phyloP scores from a whole-genome alignment of 2,888 invertebrate genomes.

The Matsumyia berberina region DNA sequence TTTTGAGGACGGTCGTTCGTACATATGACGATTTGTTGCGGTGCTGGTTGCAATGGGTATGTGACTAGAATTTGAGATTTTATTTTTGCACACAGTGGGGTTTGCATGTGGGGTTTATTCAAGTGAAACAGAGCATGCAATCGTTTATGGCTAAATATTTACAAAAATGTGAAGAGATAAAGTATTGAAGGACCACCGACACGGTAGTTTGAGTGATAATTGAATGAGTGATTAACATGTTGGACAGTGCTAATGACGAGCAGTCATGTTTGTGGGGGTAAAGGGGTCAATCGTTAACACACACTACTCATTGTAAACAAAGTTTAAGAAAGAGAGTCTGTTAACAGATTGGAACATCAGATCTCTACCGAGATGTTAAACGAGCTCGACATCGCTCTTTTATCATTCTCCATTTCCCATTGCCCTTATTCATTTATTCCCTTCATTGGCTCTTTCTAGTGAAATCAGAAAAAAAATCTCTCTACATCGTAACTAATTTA shows the following conservation, averaged over 20 bases:
- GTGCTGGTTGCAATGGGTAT: constrained; percentile 39
- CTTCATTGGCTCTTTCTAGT: too few species aligned
- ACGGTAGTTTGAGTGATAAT: constrained; percentile 47
- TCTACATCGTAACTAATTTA: not conserved
- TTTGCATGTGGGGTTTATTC: not conserved
- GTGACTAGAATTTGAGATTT: constrained; percentile 63
- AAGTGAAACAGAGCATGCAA: constrained; percentile 60
- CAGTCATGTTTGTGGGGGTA: not conserved
- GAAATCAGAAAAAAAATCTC: too few species aligned
- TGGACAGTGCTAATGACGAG: constrained; percentile 9
- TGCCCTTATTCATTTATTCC: too few species aligned
- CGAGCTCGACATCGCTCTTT: too few species aligned
- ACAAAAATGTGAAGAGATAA: constrained; percentile 35
- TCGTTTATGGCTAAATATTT: constrained; percentile 58
- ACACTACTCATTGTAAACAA: too few species aligned
- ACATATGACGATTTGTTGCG: constrained; percentile 42
- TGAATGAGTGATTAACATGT: constrained; percentile 64
- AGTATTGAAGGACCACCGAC: constrained; percentile 13
- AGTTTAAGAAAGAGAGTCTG: too few species aligned
- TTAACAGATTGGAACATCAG: too few species aligned
- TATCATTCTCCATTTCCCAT: too few species aligned
- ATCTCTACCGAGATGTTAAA: too few species aligned
- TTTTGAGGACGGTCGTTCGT: constrained; percentile 12
- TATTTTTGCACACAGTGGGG: not conserved
- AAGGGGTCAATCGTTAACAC: not conserved